Base-by-base conservation (phyloP, 2,888 invertebrate species). In the Baccha elongata region DNA sequence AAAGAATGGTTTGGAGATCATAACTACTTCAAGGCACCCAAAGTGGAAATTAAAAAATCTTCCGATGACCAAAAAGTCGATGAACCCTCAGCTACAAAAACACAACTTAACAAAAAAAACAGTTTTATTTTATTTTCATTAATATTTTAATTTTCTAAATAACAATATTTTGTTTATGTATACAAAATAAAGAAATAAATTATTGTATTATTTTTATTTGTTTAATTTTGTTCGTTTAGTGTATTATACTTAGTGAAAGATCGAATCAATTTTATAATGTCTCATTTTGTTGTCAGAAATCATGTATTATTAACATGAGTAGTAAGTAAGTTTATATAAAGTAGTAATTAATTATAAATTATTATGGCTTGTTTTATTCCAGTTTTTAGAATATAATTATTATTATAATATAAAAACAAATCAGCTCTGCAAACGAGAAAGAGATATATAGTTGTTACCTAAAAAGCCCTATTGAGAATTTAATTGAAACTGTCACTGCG, bases 1-100 rank as follows among this genome's bases (percentile, higher is more conserved):
- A 93, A 93, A 86, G 96, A 96, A 88, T 96, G 96, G 96, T 96
- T 95, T 86, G 95, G 95, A 29, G 95, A 95, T 86, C 93, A 93
- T 87, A 94, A 94, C 89, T 96, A 96, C 87, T 91, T 74, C 37
- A 85, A 85, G 13, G 83, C 78, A 8, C 44, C 68, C 0, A 76
- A 84, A 42, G 0, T 19, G 8, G 71, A 84, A 69, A 13, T 23
- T 58, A 52, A 62, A 42, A 65, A 71, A 62, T 17, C 48, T 8
- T n/a, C 32, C 2, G 48, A 76, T 13, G 65, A 64, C 1, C 37
- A 37, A 15, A 73, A 55, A n/a, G 6, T 35, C 7, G 72, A 58
- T 21, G 68, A 55, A 19, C 21, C 46, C 2, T 4, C 84, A 60
- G 15, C 64, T n/a, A 4, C 40, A 8, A 69, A n/a, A n/a, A n/a